Evolutionary conservation across 2,888 invertebrate species (phyloP), one percentile per base, ranked within the genome.

Genomic region (Lysandra coridon): DNA sequence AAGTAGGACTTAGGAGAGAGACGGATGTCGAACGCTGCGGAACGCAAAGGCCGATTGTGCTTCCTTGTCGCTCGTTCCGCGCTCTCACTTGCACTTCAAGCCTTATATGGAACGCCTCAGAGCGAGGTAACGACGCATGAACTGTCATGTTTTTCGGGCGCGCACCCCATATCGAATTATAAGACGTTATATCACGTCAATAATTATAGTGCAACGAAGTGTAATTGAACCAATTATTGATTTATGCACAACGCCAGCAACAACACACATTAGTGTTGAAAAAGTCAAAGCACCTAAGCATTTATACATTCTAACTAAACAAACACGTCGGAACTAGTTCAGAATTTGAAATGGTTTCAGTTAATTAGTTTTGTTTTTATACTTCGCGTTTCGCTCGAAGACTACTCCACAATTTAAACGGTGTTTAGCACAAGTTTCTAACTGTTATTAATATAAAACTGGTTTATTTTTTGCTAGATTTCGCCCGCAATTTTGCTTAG

Each of bases 361-460:
- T 12, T 75, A 75, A 75, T 75, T 75, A 75, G 75, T 75, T 75
- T 75, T 75, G 75, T 44, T 74, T 44, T 69, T 69, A 69, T 69
- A 33, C 30, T 69, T 69, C 64, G 14, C 64, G 30, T 69, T 37
- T 69, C 37, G 33, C 69, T 33, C 33, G 69, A 37, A 69, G 69
- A 69, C 33, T 17, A 69, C 69, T 69, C 5, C 69, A 69, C 33
- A 69, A 37, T 69, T 69, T 69, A 37, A 33, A 69, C 69, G 17
- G 5, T 69, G 69, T 37, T 69, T 37, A 69, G 33, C 33, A 5
- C 37, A 69, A 69, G 69, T 69, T 69, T 37, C 37, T 5, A 69
- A 69, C 33, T 33, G 69, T 69, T 69, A 69, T 69, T 69, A 69
- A 69, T 69, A 14, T 69, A 33, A 37, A 6, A 69, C 33, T 69